phyloP scores from a whole-genome alignment of 2,113 vertebrate species.

The Sitta europaea region DNA sequence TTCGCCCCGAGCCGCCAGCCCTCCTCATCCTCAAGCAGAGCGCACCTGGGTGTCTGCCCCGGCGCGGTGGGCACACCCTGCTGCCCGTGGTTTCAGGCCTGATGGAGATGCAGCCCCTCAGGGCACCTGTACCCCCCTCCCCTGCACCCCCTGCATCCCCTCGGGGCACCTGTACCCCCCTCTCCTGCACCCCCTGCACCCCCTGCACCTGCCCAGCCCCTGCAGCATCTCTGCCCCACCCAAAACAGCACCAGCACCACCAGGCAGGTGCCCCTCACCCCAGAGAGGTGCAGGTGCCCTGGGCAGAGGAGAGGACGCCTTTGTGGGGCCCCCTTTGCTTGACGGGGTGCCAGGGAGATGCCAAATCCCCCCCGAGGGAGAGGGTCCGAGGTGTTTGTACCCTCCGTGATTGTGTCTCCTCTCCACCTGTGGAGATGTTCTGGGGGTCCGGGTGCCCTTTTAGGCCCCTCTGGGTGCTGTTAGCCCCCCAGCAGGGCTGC shows the following conservation, averaged over 20 bases:
- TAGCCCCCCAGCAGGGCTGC: neutral
- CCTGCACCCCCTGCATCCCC: neutral
- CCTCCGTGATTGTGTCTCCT: accelerated
- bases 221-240: neutral
- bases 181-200: too few species aligned
- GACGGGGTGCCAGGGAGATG: neutral
- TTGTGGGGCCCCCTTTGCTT: neutral
- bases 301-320: neutral
- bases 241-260: neutral
- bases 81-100: accelerated
- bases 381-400: accelerated
- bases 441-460: neutral
- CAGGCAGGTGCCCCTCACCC: accelerated
- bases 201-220: neutral
- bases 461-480: neutral
- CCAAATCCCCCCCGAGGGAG: accelerated
- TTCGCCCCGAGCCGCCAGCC: neutral
- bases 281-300: neutral
- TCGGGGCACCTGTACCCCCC: neutral
- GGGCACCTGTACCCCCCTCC: neutral
- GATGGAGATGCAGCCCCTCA: accelerated
- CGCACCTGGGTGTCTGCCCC: neutral
- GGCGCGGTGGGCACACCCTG: accelerated
- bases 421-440: neutral
- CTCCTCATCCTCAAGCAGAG: neutral